Conservation (phyloP, 2,113 vertebrate species). For the Ia io region DNA sequence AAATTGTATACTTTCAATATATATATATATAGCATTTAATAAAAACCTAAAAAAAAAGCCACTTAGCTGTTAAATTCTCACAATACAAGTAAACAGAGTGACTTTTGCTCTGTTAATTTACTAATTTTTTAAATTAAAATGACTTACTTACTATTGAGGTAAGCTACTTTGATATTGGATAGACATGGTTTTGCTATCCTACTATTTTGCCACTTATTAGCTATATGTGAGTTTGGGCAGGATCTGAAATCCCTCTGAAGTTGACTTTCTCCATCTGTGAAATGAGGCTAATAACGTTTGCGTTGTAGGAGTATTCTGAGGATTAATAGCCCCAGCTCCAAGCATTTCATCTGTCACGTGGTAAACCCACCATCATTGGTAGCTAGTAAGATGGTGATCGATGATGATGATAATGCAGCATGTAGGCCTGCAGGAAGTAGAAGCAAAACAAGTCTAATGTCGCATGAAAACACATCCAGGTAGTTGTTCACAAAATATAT, state of each 20-base stretch:
- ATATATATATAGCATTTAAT: not conserved
- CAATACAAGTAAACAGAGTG: not conserved
- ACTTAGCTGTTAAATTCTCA: not conserved
- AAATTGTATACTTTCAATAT: not conserved
- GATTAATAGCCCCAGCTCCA: not conserved
- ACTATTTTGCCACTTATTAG: not conserved
- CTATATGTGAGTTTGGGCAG: not conserved
- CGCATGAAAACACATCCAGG: not conserved
- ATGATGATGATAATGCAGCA: not conserved
- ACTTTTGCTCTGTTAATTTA: not conserved
- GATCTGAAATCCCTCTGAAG: not conserved
- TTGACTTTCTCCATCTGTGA: not conserved
- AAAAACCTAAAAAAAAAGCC: not conserved
- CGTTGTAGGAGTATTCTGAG: not conserved
- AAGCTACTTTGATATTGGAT: not conserved
- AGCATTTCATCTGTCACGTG: not conserved
- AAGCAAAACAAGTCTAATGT: conserved; percentile 8
- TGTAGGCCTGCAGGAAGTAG: not conserved
- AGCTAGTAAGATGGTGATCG: not conserved
- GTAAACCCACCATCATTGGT: not conserved
- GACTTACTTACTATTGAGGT: not conserved
- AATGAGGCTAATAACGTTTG: not conserved
- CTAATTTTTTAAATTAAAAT: not conserved
- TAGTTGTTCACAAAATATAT: not conserved
- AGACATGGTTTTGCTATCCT: not conserved